Evolutionary conservation across 1,140 invertebrate genomes (phyloP).

Genomic region (Bacillus rossius): DNA sequence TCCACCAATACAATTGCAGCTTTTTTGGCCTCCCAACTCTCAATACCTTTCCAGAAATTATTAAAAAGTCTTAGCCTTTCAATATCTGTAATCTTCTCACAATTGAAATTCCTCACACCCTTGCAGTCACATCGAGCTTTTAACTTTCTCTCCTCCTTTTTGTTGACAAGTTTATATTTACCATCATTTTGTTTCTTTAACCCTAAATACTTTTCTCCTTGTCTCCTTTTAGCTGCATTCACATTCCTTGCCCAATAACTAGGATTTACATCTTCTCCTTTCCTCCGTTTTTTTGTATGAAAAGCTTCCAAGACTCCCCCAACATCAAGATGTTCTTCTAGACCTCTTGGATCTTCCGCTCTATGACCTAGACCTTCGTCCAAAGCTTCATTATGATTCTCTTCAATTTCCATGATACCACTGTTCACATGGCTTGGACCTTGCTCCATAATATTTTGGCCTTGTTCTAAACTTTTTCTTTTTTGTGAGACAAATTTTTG

Average conservation of each 20-base stretch:
- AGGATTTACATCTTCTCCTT: conserved; percentile 15
- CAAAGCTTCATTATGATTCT: too few relatives aligned
- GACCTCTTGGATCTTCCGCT: too few relatives aligned
- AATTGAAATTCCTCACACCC: conserved; percentile 7
- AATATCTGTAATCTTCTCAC: conserved; percentile 9
- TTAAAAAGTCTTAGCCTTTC: conserved; percentile 10
- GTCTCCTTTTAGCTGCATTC: conserved; percentile 22
- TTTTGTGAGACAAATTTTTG: too few relatives aligned
- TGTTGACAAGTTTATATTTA: conserved; percentile 10
- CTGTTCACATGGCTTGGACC: too few relatives aligned
- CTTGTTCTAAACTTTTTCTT: too few relatives aligned
- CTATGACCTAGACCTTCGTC: too few relatives aligned
- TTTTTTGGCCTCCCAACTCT: conserved; percentile 13
- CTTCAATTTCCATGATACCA: too few relatives aligned
- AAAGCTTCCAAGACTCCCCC: too few relatives aligned
- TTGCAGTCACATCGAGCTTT: conserved; percentile 14
- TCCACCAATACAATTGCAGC: conserved; percentile 15
- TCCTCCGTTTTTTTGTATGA: conserved; percentile 10
- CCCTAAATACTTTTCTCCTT: conserved; percentile 20
- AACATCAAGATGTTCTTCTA: too few relatives aligned
- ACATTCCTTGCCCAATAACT: conserved; percentile 8
- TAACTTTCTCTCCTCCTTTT: conserved; percentile 13
- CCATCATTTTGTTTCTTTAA: conserved; percentile 11
- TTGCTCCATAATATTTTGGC: too few relatives aligned
- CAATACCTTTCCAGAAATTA: conserved; percentile 15